Percentiles rank a stretch among this genome's conserved stretches.
Conservation (phyloP, 2,888 invertebrate genomes). For the Euzophera pinguis region DNA sequence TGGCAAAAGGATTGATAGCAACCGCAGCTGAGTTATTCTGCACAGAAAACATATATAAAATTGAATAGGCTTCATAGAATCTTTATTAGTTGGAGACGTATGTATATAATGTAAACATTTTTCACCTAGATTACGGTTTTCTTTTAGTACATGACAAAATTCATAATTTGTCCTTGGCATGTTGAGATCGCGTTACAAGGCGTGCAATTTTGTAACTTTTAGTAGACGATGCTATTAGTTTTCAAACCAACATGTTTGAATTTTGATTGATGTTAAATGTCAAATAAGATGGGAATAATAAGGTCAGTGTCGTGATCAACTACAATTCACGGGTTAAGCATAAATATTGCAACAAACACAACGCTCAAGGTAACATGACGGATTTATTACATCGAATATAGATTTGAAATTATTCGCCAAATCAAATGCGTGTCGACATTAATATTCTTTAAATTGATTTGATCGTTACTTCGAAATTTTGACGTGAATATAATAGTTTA, state of each 20-base stretch:
- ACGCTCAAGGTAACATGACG: constrained; percentile 7
- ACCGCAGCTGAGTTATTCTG: too few relatives aligned
- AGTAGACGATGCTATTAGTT: not conserved
- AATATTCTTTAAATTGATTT: constrained; percentile 15
- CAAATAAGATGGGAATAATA: not conserved
- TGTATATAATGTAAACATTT: too few relatives aligned
- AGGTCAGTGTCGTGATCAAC: constrained; percentile 8
- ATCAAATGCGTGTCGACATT: constrained; percentile 16
- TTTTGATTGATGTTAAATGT: constrained; percentile 5
- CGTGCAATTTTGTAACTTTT: not conserved
- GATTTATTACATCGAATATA: constrained; percentile 17
- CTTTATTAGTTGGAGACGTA: too few relatives aligned
- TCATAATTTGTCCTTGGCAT: too few relatives aligned
- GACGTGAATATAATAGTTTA: constrained; percentile 4
- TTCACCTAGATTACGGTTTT: too few relatives aligned
- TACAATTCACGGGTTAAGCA: not conserved
- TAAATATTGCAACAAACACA: not conserved
- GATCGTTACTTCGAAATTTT: constrained; percentile 16
- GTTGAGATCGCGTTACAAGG: too few relatives aligned
- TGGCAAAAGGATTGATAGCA: too few relatives aligned
- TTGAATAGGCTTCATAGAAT: too few relatives aligned
- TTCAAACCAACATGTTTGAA: not conserved
- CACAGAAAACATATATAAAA: too few relatives aligned
- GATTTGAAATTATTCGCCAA: constrained; percentile 13
- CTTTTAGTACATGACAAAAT: not conserved